These are phyloP conservation scores for Caenorhabditis sp. DNA, from an alignment of 2,888 invertebrate genomes.

Conservation along the genomic window DNA sequence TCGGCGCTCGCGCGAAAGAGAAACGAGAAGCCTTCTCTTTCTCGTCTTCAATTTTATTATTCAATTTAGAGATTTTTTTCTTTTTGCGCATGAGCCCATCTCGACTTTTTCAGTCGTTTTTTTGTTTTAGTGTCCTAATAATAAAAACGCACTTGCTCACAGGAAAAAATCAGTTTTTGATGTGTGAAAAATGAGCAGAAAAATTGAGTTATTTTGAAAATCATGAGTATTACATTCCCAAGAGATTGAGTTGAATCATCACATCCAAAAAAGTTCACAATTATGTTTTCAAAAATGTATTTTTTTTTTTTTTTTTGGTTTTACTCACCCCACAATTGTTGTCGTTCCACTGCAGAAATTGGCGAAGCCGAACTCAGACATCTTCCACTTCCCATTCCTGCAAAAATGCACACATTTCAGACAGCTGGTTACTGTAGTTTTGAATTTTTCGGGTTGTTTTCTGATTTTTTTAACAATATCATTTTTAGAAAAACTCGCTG, in stretches of 20 bases:
- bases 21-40: conserved; percentile 4
- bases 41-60: conserved; percentile 32
- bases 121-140: not conserved
- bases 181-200: too few species aligned
- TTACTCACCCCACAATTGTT: conserved; percentile 44
- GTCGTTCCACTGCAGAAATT: conserved; percentile 47
- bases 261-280: too few species aligned
- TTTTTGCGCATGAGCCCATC: not conserved
- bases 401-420: conserved; percentile 6
- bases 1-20: conserved; percentile 6
- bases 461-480: not conserved
- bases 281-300: too few species aligned
- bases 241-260: too few species aligned
- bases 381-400: conserved; percentile 42
- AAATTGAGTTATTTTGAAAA: too few species aligned
- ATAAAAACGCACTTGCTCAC: not conserved
- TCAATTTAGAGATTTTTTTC: conserved; percentile 11
- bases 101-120: not conserved
- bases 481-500: too few species aligned
- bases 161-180: not conserved
- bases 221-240: too few species aligned
- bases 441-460: too few species aligned
- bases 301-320: too few species aligned
- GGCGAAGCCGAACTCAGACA: conserved; percentile 48
- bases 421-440: too few species aligned